Evolutionary conservation across 2,113 vertebrate species (phyloP).

Genomic region (Hippocampus barbouri): DNA sequence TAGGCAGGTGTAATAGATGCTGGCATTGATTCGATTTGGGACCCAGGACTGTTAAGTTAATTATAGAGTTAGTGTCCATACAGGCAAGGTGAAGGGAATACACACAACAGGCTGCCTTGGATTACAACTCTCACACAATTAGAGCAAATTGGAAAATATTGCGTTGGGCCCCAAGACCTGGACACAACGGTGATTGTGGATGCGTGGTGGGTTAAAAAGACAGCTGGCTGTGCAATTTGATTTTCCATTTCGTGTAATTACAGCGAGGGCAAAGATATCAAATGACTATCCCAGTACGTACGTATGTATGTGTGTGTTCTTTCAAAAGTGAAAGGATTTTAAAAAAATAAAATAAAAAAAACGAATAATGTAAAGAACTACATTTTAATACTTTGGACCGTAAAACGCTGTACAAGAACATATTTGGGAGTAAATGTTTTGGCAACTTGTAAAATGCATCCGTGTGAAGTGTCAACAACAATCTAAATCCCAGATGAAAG

Average conservation of each 20-base stretch:
- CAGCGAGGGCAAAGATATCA: slow-evolving; percentile 65
- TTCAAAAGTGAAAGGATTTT: neutral
- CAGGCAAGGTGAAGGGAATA: slow-evolving; percentile 62
- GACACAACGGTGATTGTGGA: slow-evolving; percentile 51
- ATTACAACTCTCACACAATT: slow-evolving; percentile 75
- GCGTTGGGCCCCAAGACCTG: slow-evolving; percentile 60
- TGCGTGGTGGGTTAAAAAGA: slow-evolving; percentile 45
- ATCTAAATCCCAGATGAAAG: slow-evolving; percentile 33
- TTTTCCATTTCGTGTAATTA: slow-evolving; percentile 70
- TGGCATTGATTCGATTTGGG: slow-evolving; percentile 72
- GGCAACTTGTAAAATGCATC: slow-evolving; percentile 14
- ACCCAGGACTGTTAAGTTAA: slow-evolving; percentile 68
- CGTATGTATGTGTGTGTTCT: neutral
- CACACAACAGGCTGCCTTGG: slow-evolving; percentile 66
- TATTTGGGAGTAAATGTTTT: slow-evolving; percentile 21
- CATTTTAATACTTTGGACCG: slow-evolving; percentile 3
- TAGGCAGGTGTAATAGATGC: slow-evolving; percentile 68
- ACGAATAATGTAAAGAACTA: neutral
- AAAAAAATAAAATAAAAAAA: neutral
- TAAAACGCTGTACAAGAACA: neutral
- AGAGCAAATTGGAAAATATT: slow-evolving; percentile 77
- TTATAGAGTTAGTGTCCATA: slow-evolving; percentile 69
- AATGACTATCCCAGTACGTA: slow-evolving; percentile 58
- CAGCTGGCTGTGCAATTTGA: slow-evolving; percentile 64
- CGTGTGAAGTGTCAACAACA: slow-evolving; percentile 21